A percentile compares a stretch with the other conserved stretches of the same genome.
Conservation (phyloP, 2,113 vertebrate genomes). For the Neoarius graeffei region DNA sequence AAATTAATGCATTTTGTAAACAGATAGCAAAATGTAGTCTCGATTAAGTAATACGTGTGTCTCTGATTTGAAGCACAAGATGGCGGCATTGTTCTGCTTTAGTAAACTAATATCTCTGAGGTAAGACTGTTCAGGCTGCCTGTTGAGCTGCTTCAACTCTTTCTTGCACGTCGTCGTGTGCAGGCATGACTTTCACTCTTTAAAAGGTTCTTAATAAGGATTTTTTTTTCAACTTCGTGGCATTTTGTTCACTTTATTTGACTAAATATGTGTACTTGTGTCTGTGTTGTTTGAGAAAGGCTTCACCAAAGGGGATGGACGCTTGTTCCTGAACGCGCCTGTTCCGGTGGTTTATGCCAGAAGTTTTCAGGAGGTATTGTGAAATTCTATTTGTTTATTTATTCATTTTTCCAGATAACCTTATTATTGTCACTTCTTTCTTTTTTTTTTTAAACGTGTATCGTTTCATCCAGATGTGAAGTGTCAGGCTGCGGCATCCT, state of each 20-base stretch:
- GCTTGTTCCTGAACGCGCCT: neutral
- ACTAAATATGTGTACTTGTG: neutral
- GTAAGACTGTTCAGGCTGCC: neutral
- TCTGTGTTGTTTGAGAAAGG: neutral
- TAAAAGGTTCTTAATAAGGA: neutral
- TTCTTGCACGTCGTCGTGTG: neutral
- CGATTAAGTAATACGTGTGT: neutral
- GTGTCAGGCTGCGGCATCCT: neutral
- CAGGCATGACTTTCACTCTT: neutral
- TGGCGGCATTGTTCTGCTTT: neutral
- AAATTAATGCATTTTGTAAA: neutral
- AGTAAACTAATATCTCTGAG: accelerated
- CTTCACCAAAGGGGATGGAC: constrained; percentile 8
- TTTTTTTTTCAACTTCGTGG: neutral
- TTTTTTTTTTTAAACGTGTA: neutral
- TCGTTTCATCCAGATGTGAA: neutral
- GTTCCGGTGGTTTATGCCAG: neutral
- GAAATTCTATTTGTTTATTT: neutral
- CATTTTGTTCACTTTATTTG: neutral
- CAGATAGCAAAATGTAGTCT: neutral
- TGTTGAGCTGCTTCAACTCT: neutral
- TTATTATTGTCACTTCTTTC: neutral
- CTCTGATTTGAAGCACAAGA: neutral
- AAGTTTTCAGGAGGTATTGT: neutral
- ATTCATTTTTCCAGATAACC: no score